Evolutionary conservation across 2,797 vertebrate species (phyloP), one percentile per base, ranked within the genome.

Genomic region (Sebastes nivosus): DNA sequence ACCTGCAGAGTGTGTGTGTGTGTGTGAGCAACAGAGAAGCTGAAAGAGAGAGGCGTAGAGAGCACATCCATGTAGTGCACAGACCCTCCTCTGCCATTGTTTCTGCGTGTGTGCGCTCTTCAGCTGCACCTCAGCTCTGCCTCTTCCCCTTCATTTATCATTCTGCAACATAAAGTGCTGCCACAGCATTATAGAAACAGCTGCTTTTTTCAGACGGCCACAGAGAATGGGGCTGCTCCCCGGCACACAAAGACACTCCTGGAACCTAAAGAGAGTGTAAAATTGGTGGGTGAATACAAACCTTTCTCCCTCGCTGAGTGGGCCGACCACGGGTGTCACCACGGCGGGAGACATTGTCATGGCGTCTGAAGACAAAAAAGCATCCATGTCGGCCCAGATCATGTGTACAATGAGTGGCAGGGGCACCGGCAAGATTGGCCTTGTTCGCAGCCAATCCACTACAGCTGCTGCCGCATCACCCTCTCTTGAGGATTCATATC

Each of bases 121-220:
- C 93, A 93, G 90, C 92, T 94, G 92, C 93, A 93, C 75, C 86
- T 89, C 91, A 87, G 90, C 85, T 90, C 89, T 87, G 87, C 92
- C 82, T 81, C 89, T 87, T 93, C 80, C 80, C 88, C 92, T 92
- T 92, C 94, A 97, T 98, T 97, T 96, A 96, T 98, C 97, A 97
- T 96, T 95, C 92, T 91, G 93, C 93, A 92, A 87, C 91, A 92
- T 94, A 94, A 95, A 95, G 94, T 95, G 93, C 94, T 94, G 95
- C 93, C 93, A 93, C 91, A 86, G 94, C 94, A 75, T 93, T 95
- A 95, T 96, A 93, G 83, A 95, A 97, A 96, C 97, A 98, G 98
- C 98, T 99, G 98, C 97, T 97, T 97, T 96, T 89, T 88, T 81
- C 87, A 91, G 87, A 83, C 88, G 70, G 81, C 77, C 80, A 59